Percentiles rank a stretch among this genome's conserved stretches.
Evolutionary conservation across 2,888 invertebrate species (phyloP).

Genomic region (Stenichneumon culpator): DNA sequence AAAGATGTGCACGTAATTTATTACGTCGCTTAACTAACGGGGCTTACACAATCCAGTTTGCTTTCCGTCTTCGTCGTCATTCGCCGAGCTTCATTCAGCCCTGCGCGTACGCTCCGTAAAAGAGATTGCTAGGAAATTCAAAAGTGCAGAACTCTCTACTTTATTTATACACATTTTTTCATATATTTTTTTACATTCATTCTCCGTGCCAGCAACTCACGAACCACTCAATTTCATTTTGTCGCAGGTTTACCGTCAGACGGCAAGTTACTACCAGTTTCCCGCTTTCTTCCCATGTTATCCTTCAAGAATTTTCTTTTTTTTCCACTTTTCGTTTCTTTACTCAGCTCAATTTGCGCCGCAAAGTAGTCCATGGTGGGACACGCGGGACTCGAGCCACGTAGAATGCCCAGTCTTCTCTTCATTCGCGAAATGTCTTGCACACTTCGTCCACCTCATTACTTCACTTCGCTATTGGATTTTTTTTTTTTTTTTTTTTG

Average conservation of each 20-base stretch:
- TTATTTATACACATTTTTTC: conserved; percentile 5
- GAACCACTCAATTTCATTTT: conserved; percentile 31
- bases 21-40: conserved; percentile 49
- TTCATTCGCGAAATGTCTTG: conserved; percentile 21
- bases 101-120: not conserved
- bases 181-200: conserved; percentile 5
- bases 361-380: not conserved
- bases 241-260: conserved; percentile 6
- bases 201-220: conserved; percentile 24
- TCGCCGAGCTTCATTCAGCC: conserved; percentile 1
- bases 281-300: conserved; percentile 18
- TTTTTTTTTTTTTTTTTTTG: conserved; percentile 21
- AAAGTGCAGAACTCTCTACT: conserved; percentile 7
- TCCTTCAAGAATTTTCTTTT: conserved; percentile 8
- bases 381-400: conserved; percentile 8
- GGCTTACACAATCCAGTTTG: conserved; percentile 40
- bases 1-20: conserved; percentile 50
- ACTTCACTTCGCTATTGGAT: conserved; percentile 30
- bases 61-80: conserved; percentile 20
- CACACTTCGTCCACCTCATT: conserved; percentile 32
- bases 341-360: conserved; percentile 1
- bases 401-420: conserved; percentile 5
- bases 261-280: conserved; percentile 4
- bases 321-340: not conserved
- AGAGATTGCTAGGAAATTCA: conserved; percentile 25